Conservation (phyloP, 2,888 invertebrate species). For the Agonopterix heracliana region DNA sequence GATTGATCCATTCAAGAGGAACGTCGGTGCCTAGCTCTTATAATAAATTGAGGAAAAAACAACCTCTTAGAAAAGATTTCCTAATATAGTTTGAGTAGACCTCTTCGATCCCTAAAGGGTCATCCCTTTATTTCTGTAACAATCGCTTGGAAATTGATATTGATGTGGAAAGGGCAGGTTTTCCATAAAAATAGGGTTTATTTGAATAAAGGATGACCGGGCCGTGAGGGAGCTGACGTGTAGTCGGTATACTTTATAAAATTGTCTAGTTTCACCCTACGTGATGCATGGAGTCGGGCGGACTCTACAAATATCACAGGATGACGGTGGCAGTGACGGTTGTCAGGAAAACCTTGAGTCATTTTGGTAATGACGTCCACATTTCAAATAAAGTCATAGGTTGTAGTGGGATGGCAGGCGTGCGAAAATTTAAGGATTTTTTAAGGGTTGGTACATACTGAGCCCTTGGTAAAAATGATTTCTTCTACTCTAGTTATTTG, state of each 20-base stretch:
- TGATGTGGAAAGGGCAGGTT: slow-evolving; percentile 74
- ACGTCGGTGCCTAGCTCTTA: too few relatives aligned
- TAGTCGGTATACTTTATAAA: slow-evolving; percentile 61
- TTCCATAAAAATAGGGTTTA: slow-evolving; percentile 77
- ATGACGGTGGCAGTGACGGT: slow-evolving; percentile 25
- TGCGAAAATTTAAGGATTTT: too few relatives aligned
- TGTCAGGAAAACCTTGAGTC: slow-evolving; percentile 13
- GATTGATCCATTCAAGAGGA: too few relatives aligned
- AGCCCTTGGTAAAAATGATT: too few relatives aligned
- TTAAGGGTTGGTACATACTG: too few relatives aligned
- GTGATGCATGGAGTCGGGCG: slow-evolving; percentile 45
- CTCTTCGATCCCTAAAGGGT: slow-evolving; percentile 66
- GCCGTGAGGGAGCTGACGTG: slow-evolving; percentile 54
- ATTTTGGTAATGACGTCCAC: slow-evolving; percentile 8
- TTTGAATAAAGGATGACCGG: slow-evolving; percentile 75
- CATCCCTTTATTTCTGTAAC: slow-evolving; percentile 76
- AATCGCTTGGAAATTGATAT: slow-evolving; percentile 76
- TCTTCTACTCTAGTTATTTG: too few relatives aligned
- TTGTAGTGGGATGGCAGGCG: too few relatives aligned
- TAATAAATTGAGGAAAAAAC: neutral
- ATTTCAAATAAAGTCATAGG: neutral
- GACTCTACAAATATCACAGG: slow-evolving; percentile 28
- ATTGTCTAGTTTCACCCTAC: slow-evolving; percentile 44
- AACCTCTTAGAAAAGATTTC: neutral
- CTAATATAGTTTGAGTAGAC: slow-evolving; percentile 40